These are phyloP conservation scores for Dicycla oo DNA, from an alignment of 2,888 invertebrate genomes.

Conservation along the genomic window DNA sequence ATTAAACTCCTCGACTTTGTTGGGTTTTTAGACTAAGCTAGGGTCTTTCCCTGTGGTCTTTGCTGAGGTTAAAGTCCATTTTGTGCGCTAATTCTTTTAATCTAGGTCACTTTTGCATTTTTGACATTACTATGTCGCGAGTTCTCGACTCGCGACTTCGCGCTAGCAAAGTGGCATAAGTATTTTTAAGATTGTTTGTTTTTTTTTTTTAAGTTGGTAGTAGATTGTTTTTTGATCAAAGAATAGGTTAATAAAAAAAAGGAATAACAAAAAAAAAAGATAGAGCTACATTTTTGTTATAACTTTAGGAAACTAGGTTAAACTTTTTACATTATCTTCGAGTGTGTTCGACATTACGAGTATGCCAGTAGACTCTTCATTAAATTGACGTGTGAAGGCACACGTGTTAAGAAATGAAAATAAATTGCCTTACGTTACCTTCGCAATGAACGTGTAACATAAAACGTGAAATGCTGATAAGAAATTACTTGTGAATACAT, in stretches of 20 bases:
- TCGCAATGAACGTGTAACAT: slow-evolving; percentile 32
- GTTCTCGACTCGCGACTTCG: neutral
- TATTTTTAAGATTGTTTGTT: slow-evolving; percentile 14
- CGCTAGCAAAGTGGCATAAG: slow-evolving; percentile 25
- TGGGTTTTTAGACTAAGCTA: slow-evolving; percentile 30
- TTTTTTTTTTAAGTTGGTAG: too few relatives aligned
- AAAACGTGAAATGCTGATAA: slow-evolving; percentile 49
- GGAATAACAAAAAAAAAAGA: neutral
- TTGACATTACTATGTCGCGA: neutral
- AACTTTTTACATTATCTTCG: slow-evolving; percentile 4
- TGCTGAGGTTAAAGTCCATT: slow-evolving; percentile 28
- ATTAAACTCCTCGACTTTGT: slow-evolving; percentile 17
- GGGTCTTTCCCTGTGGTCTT: slow-evolving; percentile 42
- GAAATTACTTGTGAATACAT: slow-evolving; percentile 37
- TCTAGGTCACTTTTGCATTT: slow-evolving; percentile 4
- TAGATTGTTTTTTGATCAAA: too few relatives aligned
- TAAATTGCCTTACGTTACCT: slow-evolving; percentile 44
- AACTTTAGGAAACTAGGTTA: neutral
- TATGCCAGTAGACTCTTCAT: slow-evolving; percentile 9
- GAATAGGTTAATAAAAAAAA: neutral
- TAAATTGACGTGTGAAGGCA: slow-evolving; percentile 1
- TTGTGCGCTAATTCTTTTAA: slow-evolving; percentile 37
- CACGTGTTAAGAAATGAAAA: slow-evolving; percentile 29
- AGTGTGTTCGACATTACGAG: slow-evolving; percentile 3
- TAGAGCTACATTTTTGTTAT: neutral